Evolutionary conservation across 2,888 invertebrate species (phyloP), one percentile per base, ranked within the genome.

Genomic region (Caprella mutica): DNA sequence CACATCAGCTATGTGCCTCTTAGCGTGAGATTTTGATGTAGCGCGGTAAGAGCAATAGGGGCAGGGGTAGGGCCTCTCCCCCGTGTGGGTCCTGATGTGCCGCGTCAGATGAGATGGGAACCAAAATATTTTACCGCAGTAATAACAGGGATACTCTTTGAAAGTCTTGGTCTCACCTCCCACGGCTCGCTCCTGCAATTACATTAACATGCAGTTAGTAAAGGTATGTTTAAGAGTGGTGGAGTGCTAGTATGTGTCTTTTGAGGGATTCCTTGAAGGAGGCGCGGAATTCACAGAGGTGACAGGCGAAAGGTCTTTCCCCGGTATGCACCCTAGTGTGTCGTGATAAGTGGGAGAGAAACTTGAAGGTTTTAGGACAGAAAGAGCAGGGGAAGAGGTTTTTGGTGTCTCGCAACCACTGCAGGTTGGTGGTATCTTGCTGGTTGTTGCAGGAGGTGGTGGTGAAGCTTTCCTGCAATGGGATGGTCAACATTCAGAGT

Each of bases 41-140:
- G 56, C 59, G 21, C 62, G 56, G 54, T 63, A 58, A 40, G 23
- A 38, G 56, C 62, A 63, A 40, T 56, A 56, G 14, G 58, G 62
- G 42, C 62, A 63, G 23, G 59, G 53, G 54, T 51, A 63, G 27
- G 62, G 62, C 43, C 56, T 42, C 26, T 62, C 62, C 40, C 62
- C 62, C 5, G 62, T 62, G 54, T 62, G 62, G 23, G 56, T 56
- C 50, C 59, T 46, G 44, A 63, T 27, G 48, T 63, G 62, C 9
- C 62, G 42, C n/a, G 42, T 38, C 44, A 63, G 51, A 21, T 55
- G 56, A 3, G 62, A 63, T 8, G 53, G 56, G 55, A 63, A 63
- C 42, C 46, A 50, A 40, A 63, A 63, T 21, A 40, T 38, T 57
- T 63, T 63, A 29, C 51, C 43, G 35, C 62, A 63, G 52, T 58